These are phyloP conservation scores for Parochlus steinenii DNA, from an alignment of 2,888 invertebrate genomes.

Conservation along the genomic window DNA sequence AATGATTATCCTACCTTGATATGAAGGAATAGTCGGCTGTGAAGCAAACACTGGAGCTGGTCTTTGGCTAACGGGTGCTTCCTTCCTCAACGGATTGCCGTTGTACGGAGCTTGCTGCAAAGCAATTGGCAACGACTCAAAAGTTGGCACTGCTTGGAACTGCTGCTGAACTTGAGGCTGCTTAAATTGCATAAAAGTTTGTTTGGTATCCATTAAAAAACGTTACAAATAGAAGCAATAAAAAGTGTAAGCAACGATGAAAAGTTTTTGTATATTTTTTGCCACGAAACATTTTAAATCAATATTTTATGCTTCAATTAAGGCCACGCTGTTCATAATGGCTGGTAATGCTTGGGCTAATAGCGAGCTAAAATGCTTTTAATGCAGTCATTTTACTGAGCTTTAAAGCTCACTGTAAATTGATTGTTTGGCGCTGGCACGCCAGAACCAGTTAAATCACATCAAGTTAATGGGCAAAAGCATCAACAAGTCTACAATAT, in stretches of 20 bases:
- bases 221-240: neutral
- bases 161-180: conserved; percentile 1
- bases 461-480: no score
- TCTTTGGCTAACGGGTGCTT: conserved; percentile 57
- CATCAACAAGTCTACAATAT: no score
- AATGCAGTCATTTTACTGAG: no score
- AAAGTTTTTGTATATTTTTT: neutral
- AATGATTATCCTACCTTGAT: no score
- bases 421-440: no score
- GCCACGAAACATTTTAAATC: neutral
- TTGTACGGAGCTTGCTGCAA: conserved; percentile 24
- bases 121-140: no score
- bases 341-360: no score
- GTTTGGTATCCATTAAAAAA: no score
- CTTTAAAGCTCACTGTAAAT: no score
- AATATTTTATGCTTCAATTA: conserved; percentile 3
- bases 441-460: no score
- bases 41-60: conserved; percentile 59
- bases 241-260: neutral
- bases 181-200: neutral
- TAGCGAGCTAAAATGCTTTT: no score
- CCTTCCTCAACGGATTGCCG: conserved; percentile 37
- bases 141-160: neutral
- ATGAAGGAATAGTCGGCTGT: conserved; percentile 62
- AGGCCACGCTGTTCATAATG: no score